These are phyloP conservation scores for Idaea aversata DNA, from an alignment of 2,888 invertebrate species.

Conservation along the genomic window DNA sequence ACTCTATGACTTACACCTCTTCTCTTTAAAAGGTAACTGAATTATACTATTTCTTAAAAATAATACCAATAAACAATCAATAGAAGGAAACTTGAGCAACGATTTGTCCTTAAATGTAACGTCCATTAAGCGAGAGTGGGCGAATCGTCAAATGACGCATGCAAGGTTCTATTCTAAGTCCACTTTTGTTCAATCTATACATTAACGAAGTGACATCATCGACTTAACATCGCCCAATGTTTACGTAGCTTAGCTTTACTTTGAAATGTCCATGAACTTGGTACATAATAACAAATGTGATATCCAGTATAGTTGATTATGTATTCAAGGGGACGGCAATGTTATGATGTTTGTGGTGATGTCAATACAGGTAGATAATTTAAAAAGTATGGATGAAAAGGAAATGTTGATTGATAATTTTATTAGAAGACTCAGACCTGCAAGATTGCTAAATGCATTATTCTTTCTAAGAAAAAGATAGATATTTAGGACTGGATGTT, in stretches of 20 bases:
- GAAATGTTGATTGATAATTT: no score
- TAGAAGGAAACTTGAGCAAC: constrained; percentile 38
- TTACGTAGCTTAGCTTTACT: constrained; percentile 40
- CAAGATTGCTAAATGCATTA: no score
- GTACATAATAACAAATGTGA: constrained; percentile 19
- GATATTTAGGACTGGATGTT: neutral
- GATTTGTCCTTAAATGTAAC: constrained; percentile 44
- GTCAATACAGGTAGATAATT: neutral
- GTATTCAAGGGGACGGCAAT: constrained; percentile 15
- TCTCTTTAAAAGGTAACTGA: constrained; percentile 11
- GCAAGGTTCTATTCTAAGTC: constrained; percentile 38
- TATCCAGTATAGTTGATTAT: constrained; percentile 9
- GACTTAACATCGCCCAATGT: constrained; percentile 51
- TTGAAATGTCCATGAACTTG: constrained; percentile 46
- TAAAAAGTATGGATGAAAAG: neutral
- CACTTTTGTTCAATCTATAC: constrained; percentile 50
- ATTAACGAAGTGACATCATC: constrained; percentile 69
- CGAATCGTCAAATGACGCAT: constrained; percentile 52
- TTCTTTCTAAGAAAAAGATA: no score
- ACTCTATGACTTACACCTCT: constrained; percentile 10
- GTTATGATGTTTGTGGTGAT: neutral
- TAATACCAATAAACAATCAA: constrained; percentile 16
- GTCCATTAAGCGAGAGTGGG: constrained; percentile 46
- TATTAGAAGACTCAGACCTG: no score
- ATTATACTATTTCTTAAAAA: constrained; percentile 7